Conservation (phyloP, 2,888 invertebrate genomes). For the Fissipunctia ypsillon region DNA sequence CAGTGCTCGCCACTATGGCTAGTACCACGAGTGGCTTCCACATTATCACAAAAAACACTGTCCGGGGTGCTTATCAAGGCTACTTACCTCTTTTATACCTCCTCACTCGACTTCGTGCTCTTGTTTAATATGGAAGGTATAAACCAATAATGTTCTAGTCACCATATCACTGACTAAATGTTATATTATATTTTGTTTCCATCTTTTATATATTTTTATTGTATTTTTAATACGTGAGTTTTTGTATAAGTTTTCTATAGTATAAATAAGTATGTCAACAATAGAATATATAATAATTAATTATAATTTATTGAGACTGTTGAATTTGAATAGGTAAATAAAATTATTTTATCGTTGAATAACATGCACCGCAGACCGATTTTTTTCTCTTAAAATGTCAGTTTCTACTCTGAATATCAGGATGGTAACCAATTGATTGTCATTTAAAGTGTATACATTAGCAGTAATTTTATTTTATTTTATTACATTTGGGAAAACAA, state of each 20-base stretch:
- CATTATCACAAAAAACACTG: conserved; percentile 68
- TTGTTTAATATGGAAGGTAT: conserved; percentile 70
- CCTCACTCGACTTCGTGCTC: conserved; percentile 67
- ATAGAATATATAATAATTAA: conserved; percentile 20
- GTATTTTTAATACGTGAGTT: conserved; percentile 9
- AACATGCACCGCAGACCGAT: not conserved
- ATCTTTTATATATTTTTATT: conserved; percentile 24
- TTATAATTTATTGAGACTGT: not conserved
- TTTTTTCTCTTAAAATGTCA: too few species aligned
- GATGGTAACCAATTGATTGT: too few species aligned
- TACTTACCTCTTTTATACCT: conserved; percentile 74
- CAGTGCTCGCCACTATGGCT: conserved; percentile 65
- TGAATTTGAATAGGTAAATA: not conserved
- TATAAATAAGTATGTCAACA: not conserved
- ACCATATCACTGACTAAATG: conserved; percentile 10
- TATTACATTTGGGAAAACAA: too few species aligned
- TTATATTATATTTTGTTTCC: conserved; percentile 4
- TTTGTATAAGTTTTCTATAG: conserved; percentile 10
- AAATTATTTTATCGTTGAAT: conserved; percentile 7
- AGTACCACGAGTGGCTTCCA: conserved; percentile 70
- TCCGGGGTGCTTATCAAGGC: conserved; percentile 63
- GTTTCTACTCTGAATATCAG: too few species aligned
- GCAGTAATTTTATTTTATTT: too few species aligned
- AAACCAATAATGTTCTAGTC: conserved; percentile 41
- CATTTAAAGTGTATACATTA: too few species aligned